These are phyloP conservation scores for Agonopterix subpropinquella DNA, from an alignment of 2,888 invertebrate species.

Conservation along the genomic window DNA sequence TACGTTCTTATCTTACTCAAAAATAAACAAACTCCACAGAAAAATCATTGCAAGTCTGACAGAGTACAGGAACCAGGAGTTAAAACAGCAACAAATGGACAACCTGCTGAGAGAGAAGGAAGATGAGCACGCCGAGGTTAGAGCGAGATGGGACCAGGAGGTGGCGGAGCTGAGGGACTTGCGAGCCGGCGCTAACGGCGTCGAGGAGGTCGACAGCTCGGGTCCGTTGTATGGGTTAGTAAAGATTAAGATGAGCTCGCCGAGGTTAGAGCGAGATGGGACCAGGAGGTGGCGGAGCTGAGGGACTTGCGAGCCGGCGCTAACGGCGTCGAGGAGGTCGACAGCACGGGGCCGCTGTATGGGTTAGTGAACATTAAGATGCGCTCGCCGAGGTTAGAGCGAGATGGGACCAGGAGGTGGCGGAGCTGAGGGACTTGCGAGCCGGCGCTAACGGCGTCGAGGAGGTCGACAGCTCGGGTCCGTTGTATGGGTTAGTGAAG, in stretches of 20 bases:
- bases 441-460: constrained; percentile 5
- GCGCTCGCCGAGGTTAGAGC: constrained; percentile 20
- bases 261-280: constrained; percentile 33
- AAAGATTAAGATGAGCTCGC: constrained; percentile 20
- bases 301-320: constrained; percentile 21
- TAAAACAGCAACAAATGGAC: constrained; percentile 26
- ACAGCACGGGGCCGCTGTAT: constrained; percentile 26
- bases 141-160: constrained; percentile 36
- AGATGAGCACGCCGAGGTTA: constrained; percentile 18
- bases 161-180: constrained; percentile 28
- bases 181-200: constrained; percentile 10
- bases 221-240: constrained; percentile 39
- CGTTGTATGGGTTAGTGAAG: constrained; percentile 33
- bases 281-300: constrained; percentile 26
- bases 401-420: constrained; percentile 38
- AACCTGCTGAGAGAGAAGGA: constrained; percentile 27
- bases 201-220: constrained; percentile 7
- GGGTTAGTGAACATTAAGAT: constrained; percentile 27
- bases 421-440: constrained; percentile 25
- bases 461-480: constrained; percentile 18
- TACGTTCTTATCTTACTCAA: background rate
- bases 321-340: constrained; percentile 3
- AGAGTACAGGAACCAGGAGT: constrained; percentile 31
- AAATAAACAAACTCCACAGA: constrained; percentile 24
- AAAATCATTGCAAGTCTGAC: constrained; percentile 33